Base-by-base conservation (phyloP, 1,140 invertebrate species). In the Aphelenchoides fujianensis region DNA sequence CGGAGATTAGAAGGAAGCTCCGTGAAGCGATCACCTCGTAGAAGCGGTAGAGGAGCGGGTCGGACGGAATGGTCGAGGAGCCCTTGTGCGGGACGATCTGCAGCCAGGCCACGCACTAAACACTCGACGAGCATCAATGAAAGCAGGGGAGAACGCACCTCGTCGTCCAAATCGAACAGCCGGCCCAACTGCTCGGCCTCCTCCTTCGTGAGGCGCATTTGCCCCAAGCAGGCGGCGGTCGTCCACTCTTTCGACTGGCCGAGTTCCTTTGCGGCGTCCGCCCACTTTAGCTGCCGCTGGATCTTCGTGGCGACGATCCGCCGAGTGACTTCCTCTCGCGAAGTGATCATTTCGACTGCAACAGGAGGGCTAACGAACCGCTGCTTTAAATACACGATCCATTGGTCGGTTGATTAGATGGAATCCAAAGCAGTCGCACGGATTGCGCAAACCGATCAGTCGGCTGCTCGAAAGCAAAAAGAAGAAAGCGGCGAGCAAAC, bases 21-120 rank as follows among this genome's bases (percentile, higher is more conserved):
- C n/a, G n/a, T n/a, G n/a, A n/a, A n/a, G n/a, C n/a, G n/a, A n/a
- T n/a, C n/a, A n/a, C 79, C 77, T 79, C 27, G 30, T 52, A 68
- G 9, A 66, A 76, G 69, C 74, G 77, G 36, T 84, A 81, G 5
- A 86, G 52, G n/a, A 81, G 67, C 19, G 85, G 85, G 73, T 85
- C 85, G 30, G 72, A 68, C 5, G 74, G 69, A 54, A 84, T 64
- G 19, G n/a, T n/a, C n/a, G n/a, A n/a, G n/a, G 23, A 31, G n/a
- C 23, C 52, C 69, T 62, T 84, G 73, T 31, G 74, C n/a, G 55
- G 80, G 32, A 37, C 70, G 31, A 72, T 78, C 55, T 74, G 57
- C 16, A 78, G 59, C 69, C 80, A 77, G 2, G 72, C 1, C 16
- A 61, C 62, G 3, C 68, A n/a, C n/a, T n/a, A n/a, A n/a, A n/a